Conservation (phyloP, 2,113 vertebrate species). For the Paraplagusia blochii region DNA sequence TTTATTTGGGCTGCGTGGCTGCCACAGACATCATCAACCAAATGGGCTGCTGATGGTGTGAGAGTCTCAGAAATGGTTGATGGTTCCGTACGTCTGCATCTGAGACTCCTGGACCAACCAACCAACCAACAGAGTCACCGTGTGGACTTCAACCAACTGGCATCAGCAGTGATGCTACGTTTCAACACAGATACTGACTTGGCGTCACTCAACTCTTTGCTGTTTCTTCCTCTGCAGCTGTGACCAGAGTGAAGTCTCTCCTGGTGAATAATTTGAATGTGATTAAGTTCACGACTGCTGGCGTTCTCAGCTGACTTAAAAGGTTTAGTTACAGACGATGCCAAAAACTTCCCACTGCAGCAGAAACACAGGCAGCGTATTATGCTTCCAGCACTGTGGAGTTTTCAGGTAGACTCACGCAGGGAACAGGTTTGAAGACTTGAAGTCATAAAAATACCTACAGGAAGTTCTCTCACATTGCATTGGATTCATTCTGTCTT, state of each 20-base stretch:
- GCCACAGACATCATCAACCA: slow-evolving; percentile 38
- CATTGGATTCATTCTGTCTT: no score
- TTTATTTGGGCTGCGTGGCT: slow-evolving; percentile 19
- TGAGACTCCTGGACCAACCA: no score
- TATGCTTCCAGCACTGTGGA: neutral
- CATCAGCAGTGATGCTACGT: neutral
- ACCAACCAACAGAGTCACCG: no score
- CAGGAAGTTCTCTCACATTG: no score
- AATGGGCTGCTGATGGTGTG: slow-evolving; percentile 13
- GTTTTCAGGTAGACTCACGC: neutral
- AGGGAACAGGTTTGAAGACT: slow-evolving; percentile 7
- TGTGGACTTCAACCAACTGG: no score
- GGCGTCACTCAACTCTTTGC: neutral
- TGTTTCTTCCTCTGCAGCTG: neutral
- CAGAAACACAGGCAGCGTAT: neutral
- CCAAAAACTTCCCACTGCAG: slow-evolving; percentile 31
- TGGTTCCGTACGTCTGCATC: no score
- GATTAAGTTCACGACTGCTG: slow-evolving; percentile 57
- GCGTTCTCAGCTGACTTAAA: slow-evolving; percentile 50
- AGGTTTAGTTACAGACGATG: slow-evolving; percentile 46
- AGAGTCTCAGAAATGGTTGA: neutral
- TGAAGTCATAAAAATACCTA: no score
- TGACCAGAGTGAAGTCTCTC: slow-evolving; percentile 33
- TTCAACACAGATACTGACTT: slow-evolving; percentile 7
- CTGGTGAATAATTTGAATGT: slow-evolving; percentile 47